Evolutionary conservation across 1,140 invertebrate genomes (phyloP), one percentile per base, ranked within the genome.

Genomic region (Lithobius niger): DNA sequence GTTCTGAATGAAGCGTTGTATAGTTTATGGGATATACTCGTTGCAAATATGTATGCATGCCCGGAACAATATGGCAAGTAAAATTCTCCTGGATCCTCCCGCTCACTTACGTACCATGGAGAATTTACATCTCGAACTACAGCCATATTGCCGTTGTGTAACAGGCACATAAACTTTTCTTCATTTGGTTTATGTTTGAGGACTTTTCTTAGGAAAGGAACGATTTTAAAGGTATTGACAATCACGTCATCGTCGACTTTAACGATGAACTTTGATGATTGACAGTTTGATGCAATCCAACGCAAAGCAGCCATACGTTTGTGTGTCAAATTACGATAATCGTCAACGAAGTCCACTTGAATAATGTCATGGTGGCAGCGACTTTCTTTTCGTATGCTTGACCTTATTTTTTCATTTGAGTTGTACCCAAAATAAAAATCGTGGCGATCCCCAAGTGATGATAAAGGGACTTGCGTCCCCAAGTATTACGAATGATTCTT

Each of bases 61-160:
- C 71, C 70, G 1, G 65, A 64, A 59, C 70, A 71, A 59, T 70
- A 73, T 18, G 60, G 56, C 16, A 69, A 68, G 59, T 69, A 71
- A 44, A 58, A 60, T 18, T 64, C 63, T 2, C 54, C 57, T n/a
- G 55, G 53, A 57, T 67, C 71, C 25, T 69, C 68, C 6, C 60
- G 51, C 47, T 61, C 58, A 3, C 62, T 54, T 43, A 71, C 63
- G 57, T 62, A 69, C 71, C 71, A 72, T 59, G 71, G 71, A 21
- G 64, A 66, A 28, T 61, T 62, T 44, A 61, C 59, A 43, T 71
- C 62, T 6, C 69, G 58, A 31, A 68, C 62, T 2, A 67, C 67
- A 21, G 61, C 60, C 63, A 67, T 66, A 28, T 60, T 56, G 15
- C 31, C n/a, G 31, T 61, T 50, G 64, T 65, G 67, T 15, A 66